Percentiles rank a stretch among this genome's conserved stretches.
Conservation (phyloP, 2,888 invertebrate species). For the Tetheella fluctuosa region DNA sequence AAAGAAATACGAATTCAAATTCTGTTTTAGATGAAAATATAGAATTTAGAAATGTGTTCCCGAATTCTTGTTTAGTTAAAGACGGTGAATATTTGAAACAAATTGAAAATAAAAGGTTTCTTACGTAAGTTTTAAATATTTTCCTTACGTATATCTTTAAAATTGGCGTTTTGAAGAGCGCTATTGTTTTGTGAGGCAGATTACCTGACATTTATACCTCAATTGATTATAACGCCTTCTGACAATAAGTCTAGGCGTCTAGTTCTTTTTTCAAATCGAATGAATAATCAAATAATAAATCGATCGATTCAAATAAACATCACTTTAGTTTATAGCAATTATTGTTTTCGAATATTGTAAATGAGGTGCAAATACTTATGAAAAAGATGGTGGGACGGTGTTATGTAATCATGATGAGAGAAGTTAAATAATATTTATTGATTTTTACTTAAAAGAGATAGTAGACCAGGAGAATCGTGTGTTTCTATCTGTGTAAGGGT, state of each 20-base stretch:
- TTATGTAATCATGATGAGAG: constrained; percentile 47
- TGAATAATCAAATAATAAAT: constrained; percentile 34
- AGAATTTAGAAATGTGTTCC: constrained; percentile 72
- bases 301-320: constrained; percentile 39
- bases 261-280: constrained; percentile 11
- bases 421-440: constrained; percentile 48
- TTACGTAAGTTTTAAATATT: constrained; percentile 37
- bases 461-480: constrained; percentile 30
- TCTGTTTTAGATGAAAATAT: constrained; percentile 49
- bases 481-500: constrained; percentile 23
- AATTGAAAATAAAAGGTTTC: constrained; percentile 30
- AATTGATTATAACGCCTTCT: background rate
- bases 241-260: background rate
- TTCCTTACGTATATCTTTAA: constrained; percentile 24
- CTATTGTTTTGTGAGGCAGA: constrained; percentile 14
- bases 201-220: background rate
- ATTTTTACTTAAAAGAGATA: constrained; percentile 36
- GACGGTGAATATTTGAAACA: constrained; percentile 33
- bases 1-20: constrained; percentile 32
- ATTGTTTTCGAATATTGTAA: constrained; percentile 50
- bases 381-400: constrained; percentile 43
- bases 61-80: constrained; percentile 44
- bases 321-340: constrained; percentile 40
- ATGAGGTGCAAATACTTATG: constrained; percentile 59
- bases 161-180: background rate